Base-by-base conservation (phyloP, 2,888 invertebrate genomes). In the Mythimna loreyi region DNA sequence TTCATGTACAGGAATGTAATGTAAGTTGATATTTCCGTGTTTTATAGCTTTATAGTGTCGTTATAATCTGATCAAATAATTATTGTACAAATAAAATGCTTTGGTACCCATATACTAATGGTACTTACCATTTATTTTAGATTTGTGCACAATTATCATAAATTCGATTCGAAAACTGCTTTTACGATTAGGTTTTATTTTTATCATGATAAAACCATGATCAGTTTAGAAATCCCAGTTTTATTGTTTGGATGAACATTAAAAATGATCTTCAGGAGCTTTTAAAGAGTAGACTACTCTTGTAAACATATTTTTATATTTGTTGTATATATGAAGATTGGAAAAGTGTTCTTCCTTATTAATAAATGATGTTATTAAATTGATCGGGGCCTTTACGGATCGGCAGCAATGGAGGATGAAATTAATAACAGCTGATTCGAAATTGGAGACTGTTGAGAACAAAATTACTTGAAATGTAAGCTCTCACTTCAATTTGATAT, bases 371-470 rank as follows among this genome's bases (percentile, higher is more conserved):
- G 79, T 84, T 82, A 70, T 78, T 56, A 75, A 76, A 78, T 61
- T 83, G 71, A 80, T 79, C 72, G 82, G 81, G 86, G 86, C 84
- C 86, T 87, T 85, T 81, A 75, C 50, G 82, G 73, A 86, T 84
- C 78, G 75, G 83, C 76, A 65, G 72, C 74, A 78, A 75, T 59
- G 50, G 73, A 76, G 59, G 49, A 77, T 66, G 55, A 57, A 67
- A 55, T 68, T 53, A 68, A 74, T 70, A 81, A 80, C 66, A 79
- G 79, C 82, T 83, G 78, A 87, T 86, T 87, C 75, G 72, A 73
- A 76, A 81, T 79, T 75, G 78, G 82, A 85, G 86, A 86, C 82
- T 85, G 81, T 75, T 80, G 78, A 82, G 80, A 85, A 81, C 79
- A 73, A 80, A 64, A 77, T 75, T 74, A 75, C 53, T 75, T 67